These are phyloP conservation scores for Ceratotherium simum DNA, from an alignment of 2,113 vertebrate genomes.

Conservation along the genomic window DNA sequence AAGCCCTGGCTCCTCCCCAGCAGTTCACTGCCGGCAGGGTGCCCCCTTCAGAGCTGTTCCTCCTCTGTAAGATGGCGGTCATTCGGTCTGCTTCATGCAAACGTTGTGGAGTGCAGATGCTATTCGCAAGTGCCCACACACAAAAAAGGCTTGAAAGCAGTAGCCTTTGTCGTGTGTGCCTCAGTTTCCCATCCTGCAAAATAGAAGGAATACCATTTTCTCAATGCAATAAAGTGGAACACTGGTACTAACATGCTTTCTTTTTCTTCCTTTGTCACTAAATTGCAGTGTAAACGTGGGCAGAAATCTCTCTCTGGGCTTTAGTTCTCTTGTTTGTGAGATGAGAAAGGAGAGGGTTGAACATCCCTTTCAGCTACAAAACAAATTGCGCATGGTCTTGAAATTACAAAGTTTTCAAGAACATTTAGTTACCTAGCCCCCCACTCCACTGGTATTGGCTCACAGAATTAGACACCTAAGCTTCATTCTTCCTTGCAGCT, in stretches of 20 bases:
- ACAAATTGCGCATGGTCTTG: neutral
- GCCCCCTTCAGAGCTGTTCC: neutral
- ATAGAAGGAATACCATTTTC: neutral
- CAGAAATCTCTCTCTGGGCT: neutral
- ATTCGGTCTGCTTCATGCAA: rapidly evolving
- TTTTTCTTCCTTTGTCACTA: neutral
- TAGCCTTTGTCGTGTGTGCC: rapidly evolving
- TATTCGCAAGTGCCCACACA: rapidly evolving
- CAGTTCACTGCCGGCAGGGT: rapidly evolving
- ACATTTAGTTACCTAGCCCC: neutral
- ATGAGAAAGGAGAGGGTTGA: neutral
- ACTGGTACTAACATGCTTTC: rapidly evolving
- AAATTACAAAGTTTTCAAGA: neutral
- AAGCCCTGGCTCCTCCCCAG: neutral
- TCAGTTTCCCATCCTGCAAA: constrained; percentile 32
- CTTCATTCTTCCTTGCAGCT: neutral
- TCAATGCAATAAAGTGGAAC: rapidly evolving
- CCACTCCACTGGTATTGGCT: neutral
- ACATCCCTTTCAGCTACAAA: neutral
- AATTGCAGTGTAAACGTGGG: neutral
- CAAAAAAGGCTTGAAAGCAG: neutral
- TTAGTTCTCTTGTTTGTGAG: neutral
- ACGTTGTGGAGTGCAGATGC: neutral
- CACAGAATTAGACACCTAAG: neutral
- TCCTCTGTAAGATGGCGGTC: neutral